Conservation (phyloP, 2,113 vertebrate species). For the Arizona elegans region DNA sequence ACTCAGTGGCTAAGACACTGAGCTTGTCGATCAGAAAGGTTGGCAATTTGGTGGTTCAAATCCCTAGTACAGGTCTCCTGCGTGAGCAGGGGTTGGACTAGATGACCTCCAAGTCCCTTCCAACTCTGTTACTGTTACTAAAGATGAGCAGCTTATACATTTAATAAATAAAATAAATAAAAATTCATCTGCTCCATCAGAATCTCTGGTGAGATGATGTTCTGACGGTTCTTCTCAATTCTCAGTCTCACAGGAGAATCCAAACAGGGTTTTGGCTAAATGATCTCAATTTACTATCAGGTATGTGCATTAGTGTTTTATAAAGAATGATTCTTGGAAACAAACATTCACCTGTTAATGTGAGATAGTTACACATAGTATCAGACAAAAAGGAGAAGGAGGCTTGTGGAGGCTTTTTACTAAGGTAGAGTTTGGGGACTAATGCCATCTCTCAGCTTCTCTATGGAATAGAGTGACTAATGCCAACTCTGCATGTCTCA, state of each 20-base stretch:
- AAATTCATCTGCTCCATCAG: background rate
- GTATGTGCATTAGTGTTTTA: background rate
- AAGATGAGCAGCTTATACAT: background rate
- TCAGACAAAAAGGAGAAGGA: background rate
- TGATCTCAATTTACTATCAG: background rate
- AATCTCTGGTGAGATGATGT: background rate
- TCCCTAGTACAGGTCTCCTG: too few species aligned
- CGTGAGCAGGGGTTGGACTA: too few species aligned
- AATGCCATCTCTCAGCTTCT: background rate
- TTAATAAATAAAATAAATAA: background rate
- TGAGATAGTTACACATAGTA: background rate
- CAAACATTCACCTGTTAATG: background rate
- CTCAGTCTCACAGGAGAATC: background rate
- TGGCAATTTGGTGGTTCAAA: too few species aligned
- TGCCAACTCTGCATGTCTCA: background rate
- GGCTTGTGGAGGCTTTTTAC: background rate
- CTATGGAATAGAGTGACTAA: background rate
- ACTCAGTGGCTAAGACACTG: too few species aligned
- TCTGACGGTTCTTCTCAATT: slow-evolving; percentile 18
- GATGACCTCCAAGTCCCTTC: too few species aligned
- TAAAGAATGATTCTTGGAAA: background rate
- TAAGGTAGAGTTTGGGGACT: background rate
- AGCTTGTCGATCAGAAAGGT: too few species aligned
- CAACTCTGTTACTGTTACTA: too few species aligned
- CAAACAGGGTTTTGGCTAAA: slow-evolving; percentile 21